Evolutionary conservation across 2,888 invertebrate genomes (phyloP), one percentile per base, ranked within the genome.

Genomic region (Latheticus oryzae): DNA sequence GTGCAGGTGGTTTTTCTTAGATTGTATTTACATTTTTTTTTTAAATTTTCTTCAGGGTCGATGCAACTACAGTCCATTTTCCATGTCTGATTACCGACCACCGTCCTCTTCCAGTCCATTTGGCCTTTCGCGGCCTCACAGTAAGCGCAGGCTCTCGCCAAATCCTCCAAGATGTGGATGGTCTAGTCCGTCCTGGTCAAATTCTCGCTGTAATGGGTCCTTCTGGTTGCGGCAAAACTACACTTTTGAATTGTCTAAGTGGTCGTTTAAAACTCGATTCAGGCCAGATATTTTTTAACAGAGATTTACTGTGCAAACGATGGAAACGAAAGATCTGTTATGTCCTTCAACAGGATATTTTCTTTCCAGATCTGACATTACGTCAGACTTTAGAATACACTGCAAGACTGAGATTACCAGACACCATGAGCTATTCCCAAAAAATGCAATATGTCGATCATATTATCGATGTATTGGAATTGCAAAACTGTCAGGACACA

Each of bases 161-260:
- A 40, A 85, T 90, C 65, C 83, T 91, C 51, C 81, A 84, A 64
- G 86, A 88, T 79, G 86, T 91, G 69, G 87, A 86, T 73, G 91
- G 91, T 24, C 79, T 86, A 66, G 90, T 88, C 64, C 84, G 86
- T 67, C 89, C 90, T 9, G 91, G 91, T 40, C 88, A 91, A 74
- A 82, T 92, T 58, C 78, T 92, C 70, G 91, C 91, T 64, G 86
- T 91, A 58, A 90, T 91, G 89, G 91, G 91, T 63, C 90, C 91
- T 21, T 90, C 89, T 67, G 91, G 90, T 32, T 82, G 83, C 64
- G 91, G 91, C 19, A 92, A 92, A 79, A 91, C 91, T 7, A 91
- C 90, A 12, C 80, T 92, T 42, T 78, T 92, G 40, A 91, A 91
- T 74, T 85, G 87, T 58, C 80, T 92, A 52, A 87, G 90, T 61